phyloP scores from a whole-genome alignment of 1,140 invertebrate genomes.

The Ylistrum balloti region DNA sequence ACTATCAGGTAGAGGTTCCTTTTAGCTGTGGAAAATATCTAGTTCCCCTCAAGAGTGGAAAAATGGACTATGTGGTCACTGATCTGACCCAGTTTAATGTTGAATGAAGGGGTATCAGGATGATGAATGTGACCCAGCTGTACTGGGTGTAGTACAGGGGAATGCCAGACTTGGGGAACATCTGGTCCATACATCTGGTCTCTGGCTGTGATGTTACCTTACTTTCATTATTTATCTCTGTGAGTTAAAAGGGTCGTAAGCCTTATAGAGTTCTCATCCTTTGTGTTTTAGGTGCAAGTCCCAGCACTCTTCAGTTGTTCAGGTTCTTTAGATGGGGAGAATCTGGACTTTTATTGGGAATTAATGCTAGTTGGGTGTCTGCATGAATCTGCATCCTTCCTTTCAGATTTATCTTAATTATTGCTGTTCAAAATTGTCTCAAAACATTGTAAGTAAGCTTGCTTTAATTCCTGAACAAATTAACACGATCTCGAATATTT shows the following conservation, averaged over 20 bases:
- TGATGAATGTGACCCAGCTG: neutral
- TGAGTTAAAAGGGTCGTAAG: neutral
- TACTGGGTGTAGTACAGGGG: neutral
- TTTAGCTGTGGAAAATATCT: neutral
- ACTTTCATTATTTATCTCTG: constrained; percentile 28
- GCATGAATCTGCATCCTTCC: neutral
- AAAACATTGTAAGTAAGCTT: neutral
- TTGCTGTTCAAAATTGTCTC: neutral
- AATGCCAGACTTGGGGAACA: neutral
- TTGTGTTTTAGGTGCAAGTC: neutral
- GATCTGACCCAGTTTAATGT: neutral
- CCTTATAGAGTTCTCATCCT: neutral
- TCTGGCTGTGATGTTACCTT: neutral
- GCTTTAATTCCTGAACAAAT: neutral
- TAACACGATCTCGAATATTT: no score
- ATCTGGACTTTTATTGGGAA: no score
- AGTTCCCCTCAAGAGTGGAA: neutral
- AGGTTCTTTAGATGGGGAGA: neutral
- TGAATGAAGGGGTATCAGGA: neutral
- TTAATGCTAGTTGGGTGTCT: neutral
- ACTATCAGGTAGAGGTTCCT: neutral
- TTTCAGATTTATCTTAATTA: neutral
- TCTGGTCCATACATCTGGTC: constrained; percentile 13
- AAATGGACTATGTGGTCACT: neutral
- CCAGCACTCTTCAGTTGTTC: neutral